phyloP scores from a whole-genome alignment of 2,888 invertebrate species.

The Ernsta delagoae region DNA sequence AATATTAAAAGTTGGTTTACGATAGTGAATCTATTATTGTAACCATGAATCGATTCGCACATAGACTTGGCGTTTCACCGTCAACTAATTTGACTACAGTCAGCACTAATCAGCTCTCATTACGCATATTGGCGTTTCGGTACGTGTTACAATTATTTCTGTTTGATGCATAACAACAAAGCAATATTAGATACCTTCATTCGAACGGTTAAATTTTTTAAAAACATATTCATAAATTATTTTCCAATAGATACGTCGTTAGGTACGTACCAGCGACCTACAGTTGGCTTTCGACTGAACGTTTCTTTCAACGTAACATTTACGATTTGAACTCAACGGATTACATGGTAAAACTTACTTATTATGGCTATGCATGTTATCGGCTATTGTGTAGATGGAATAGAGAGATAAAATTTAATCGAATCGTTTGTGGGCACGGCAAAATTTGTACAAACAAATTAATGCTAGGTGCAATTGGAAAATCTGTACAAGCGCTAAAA shows the following conservation, averaged over 20 bases:
- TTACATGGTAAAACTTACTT: slow-evolving; percentile 23
- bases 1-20: slow-evolving; percentile 6
- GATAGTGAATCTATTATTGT: slow-evolving; percentile 1
- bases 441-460: slow-evolving; percentile 76
- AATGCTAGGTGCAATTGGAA: slow-evolving; percentile 72
- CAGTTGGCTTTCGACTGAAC: background rate
- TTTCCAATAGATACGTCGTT: too few species aligned
- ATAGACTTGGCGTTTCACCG: slow-evolving; percentile 33
- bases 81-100: slow-evolving; percentile 52
- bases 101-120: slow-evolving; percentile 71
- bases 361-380: slow-evolving; percentile 41
- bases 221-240: too few species aligned
- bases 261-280: too few species aligned
- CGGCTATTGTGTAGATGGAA: slow-evolving; percentile 53
- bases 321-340: slow-evolving; percentile 17
- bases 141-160: slow-evolving; percentile 65
- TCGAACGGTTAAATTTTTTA: too few species aligned
- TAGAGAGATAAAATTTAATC: slow-evolving; percentile 68
- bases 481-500: slow-evolving; percentile 70
- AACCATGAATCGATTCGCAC: slow-evolving; percentile 31
- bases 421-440: slow-evolving; percentile 65
- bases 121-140: slow-evolving; percentile 68
- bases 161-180: slow-evolving; percentile 51
- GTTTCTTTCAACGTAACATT: slow-evolving; percentile 10
- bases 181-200: background rate